Evolutionary conservation across 2,888 invertebrate species (phyloP), one percentile per base, ranked within the genome.

Genomic region (Drosophila mimetica): DNA sequence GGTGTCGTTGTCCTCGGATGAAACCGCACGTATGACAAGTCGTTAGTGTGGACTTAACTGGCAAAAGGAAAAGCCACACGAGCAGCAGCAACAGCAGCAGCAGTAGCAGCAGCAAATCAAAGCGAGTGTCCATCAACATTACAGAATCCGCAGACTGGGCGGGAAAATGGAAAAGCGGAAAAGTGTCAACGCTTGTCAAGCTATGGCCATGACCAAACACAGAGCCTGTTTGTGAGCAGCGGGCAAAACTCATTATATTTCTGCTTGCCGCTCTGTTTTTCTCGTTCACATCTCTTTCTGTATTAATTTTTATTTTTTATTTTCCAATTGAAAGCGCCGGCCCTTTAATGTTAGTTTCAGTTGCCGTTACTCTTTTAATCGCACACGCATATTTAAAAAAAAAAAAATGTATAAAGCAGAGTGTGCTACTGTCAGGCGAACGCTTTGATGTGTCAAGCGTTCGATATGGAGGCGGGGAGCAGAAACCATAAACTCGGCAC

Each of bases 111-210:
- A 71, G 74, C 77, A 88, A 88, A 86, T 84, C 84, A 84, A 84
- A 88, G 88, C 73, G 86, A 76, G 74, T 88, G 88, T 88, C 88
- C 84, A 78, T 88, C 84, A 88, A 75, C 86, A 74, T 88, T 86
- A 84, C 79, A 71, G 88, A 11, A 30, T 46, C 30, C 46, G 57
- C 57, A 61, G 13, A 13, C 16, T 41, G 37, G 18, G 39, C 37
- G 22, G 42, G 39, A 39, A 60, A 61, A 61, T 41, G 61, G 71
- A 57, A 69, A 69, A 57, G 50, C 66, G 47, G 53, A 69, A 80
- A 79, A 86, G 81, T 84, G 81, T 84, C 81, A 84, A 72, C 82
- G 82, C 57, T 76, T 84, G 85, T 79, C 80, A 66, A 53, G 71
- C 25, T 25, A 70, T 71, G 81, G 74, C 78, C 84, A 61, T 52